phyloP scores from a whole-genome alignment of 2,888 invertebrate genomes.

The Microctonus brassicae region DNA sequence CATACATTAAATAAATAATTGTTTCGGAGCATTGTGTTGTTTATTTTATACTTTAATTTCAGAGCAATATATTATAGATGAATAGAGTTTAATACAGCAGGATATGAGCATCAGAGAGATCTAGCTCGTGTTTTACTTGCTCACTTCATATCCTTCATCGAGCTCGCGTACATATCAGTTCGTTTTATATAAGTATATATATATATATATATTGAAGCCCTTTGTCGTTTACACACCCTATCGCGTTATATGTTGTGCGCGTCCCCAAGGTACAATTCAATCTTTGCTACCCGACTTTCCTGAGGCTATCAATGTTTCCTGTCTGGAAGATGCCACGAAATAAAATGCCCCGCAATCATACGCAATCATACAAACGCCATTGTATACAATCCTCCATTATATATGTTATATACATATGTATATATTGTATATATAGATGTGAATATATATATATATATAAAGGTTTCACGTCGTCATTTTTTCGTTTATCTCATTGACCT shows the following conservation, averaged over 20 bases:
- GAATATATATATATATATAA: too few species aligned
- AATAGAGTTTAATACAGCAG: neutral
- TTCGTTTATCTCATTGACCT: neutral
- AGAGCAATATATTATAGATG: too few species aligned
- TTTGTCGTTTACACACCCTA: neutral
- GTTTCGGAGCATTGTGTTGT: too few species aligned
- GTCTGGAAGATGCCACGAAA: conserved; percentile 29
- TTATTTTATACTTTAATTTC: too few species aligned
- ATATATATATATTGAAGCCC: neutral
- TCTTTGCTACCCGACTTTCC: conserved; percentile 50
- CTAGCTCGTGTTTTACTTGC: neutral
- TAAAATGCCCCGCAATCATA: conserved; percentile 33
- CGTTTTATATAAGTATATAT: neutral
- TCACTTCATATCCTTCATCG: neutral
- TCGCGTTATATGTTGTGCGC: neutral
- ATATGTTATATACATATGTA: too few species aligned
- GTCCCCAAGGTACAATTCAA: conserved; percentile 58
- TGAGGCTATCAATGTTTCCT: conserved; percentile 47
- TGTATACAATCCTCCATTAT: neutral
- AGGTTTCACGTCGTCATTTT: neutral
- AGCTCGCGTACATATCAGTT: neutral
- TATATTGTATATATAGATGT: neutral
- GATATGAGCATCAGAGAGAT: neutral
- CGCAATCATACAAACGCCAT: neutral
- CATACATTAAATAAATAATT: too few species aligned